Evolutionary conservation across 2,888 invertebrate species (phyloP).

Genomic region (Acleris literana): DNA sequence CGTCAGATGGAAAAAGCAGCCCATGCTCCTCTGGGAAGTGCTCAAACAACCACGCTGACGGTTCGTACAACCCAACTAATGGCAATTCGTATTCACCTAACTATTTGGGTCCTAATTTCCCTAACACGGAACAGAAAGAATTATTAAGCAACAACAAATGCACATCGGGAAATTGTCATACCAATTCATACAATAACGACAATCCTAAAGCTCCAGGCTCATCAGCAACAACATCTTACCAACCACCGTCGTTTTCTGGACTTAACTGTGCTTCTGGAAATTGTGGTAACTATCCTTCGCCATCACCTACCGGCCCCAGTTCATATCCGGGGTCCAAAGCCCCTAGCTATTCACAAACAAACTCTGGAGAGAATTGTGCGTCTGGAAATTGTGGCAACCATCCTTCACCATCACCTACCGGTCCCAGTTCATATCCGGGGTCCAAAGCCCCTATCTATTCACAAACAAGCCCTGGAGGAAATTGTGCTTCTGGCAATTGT

Average conservation of each 20-base stretch:
- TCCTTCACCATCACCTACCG: not conserved
- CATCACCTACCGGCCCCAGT: not conserved
- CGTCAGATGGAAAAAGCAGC: constrained; percentile 31
- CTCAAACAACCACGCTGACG: constrained; percentile 20
- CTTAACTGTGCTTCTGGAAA: constrained; percentile 21
- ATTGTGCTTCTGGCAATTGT: constrained; percentile 27
- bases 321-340: constrained; percentile 3
- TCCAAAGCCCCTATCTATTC: not conserved
- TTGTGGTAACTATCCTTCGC: constrained; percentile 24
- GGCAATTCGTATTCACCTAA: constrained; percentile 32
- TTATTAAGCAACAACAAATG: constrained; percentile 30
- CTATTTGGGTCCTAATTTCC: constrained; percentile 26
- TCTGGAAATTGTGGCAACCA: constrained; percentile 3
- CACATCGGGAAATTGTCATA: constrained; percentile 40
- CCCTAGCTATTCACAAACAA: not conserved
- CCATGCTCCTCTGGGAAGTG: constrained; percentile 40
- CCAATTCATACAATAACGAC: constrained; percentile 26
- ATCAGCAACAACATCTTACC: constrained; percentile 34
- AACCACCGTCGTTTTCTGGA: not conserved
- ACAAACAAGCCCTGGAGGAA: constrained; percentile 19
- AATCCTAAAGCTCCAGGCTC: constrained; percentile 45
- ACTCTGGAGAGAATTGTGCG: not conserved
- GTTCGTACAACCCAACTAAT: constrained; percentile 20
- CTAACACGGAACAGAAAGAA: constrained; percentile 14
- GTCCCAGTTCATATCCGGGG: not conserved